Percentiles rank a stretch among this genome's conserved stretches.
Evolutionary conservation across 2,797 vertebrate genomes (phyloP).

Genomic region (Bucorvus abyssinicus): DNA sequence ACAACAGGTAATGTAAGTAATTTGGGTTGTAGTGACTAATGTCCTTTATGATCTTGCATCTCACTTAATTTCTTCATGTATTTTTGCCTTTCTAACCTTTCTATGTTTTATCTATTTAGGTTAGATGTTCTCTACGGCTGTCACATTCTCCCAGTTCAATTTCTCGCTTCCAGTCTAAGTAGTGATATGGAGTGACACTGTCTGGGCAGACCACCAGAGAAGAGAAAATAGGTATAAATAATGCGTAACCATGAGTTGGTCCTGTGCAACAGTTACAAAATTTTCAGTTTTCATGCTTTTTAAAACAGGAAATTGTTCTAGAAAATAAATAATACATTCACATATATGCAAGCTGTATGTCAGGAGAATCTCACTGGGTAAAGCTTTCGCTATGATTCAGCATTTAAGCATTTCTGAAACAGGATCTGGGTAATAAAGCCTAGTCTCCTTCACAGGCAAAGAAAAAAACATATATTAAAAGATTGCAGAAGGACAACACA

Average conservation of each 20-base stretch:
- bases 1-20: neutral
- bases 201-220: neutral
- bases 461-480: neutral
- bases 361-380: neutral
- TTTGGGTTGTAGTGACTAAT: neutral
- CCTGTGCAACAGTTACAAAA: neutral
- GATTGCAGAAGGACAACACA: neutral
- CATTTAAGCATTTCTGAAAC: neutral
- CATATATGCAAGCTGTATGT: neutral
- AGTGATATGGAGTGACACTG: neutral
- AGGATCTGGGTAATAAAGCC: neutral
- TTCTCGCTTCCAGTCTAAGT: neutral
- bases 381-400: neutral
- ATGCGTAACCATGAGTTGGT: neutral
- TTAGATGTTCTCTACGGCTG: neutral
- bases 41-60: neutral
- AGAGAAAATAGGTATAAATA: neutral
- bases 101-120: neutral
- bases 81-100: neutral
- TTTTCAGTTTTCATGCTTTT: neutral
- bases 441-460: neutral
- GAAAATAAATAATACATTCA: neutral
- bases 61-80: neutral
- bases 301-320: neutral
- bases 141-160: neutral